Base-by-base conservation (phyloP, 2,797 vertebrate genomes). In the Diglossa cyanea region DNA sequence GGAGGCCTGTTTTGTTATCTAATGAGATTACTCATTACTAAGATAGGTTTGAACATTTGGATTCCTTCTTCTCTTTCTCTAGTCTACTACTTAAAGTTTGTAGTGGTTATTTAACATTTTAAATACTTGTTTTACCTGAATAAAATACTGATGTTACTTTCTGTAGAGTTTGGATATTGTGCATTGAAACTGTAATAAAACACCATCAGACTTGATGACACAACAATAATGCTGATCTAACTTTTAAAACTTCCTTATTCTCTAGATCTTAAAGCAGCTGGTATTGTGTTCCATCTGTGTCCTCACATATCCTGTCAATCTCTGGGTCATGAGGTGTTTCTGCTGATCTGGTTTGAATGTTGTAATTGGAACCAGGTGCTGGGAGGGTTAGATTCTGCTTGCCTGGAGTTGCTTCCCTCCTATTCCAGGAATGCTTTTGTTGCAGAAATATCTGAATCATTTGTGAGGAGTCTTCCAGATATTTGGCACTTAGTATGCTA, bases 301-400 rank as follows among this genome's bases (percentile, higher is more conserved):
- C 78, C 53, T 94, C 14, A 6, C 4, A 6, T 65, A 74, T 93
- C 62, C 72, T 67, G 13, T 86, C 80, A 87, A 0, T 88, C 87
- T 91, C 75, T 83, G 85, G 78, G 72, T 86, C 75, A 17, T 47
- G 42, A 61, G 39, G 30, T 90, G 61, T 88, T 95, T 94, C 75
- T 94, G 85, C 82, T 96, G 81, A 86, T 91, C n/a, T 86, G 37
- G 60, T 89, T 92, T 86, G 72, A 71, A 30, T 86, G 77, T 54
- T 65, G 65, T 94, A 91, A 95, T 94, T 91, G 76, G 61, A 94
- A 86, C 35, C 89, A 96, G 68, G 74, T 92, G 77, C 53, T 86
- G 91, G 85, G 87, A 91, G 78, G 57, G 61, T 82, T 71, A 37
- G 57, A 40, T 40, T 67, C 57, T 62, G 57, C 61, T 91, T 88